phyloP scores from a whole-genome alignment of 1,140 invertebrate species.

The Monomorium pharaonis region DNA sequence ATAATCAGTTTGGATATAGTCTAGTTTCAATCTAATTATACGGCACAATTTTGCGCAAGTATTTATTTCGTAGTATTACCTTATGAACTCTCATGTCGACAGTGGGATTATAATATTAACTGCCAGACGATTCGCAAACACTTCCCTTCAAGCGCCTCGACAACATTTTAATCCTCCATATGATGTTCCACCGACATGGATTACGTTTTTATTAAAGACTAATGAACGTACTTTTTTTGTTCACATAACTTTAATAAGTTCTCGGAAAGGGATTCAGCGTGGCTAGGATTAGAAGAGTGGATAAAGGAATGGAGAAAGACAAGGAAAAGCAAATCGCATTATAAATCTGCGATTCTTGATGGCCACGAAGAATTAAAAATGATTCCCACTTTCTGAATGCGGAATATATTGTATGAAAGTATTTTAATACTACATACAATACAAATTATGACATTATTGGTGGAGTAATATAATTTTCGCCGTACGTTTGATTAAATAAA shows the following conservation, averaged over 20 bases:
- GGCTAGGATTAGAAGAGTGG: conserved; percentile 13
- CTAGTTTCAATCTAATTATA: neutral
- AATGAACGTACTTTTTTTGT: conserved; percentile 50
- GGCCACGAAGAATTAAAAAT: neutral
- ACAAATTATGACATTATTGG: neutral
- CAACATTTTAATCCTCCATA: conserved; percentile 48
- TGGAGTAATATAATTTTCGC: neutral
- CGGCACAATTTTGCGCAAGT: neutral
- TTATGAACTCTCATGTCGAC: neutral
- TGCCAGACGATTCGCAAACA: conserved; percentile 27
- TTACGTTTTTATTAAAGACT: conserved; percentile 53
- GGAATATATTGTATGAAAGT: neutral
- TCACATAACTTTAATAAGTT: conserved; percentile 49
- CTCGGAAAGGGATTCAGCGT: conserved; percentile 26
- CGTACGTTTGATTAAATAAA: too few relatives aligned
- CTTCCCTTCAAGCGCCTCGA: conserved; percentile 22
- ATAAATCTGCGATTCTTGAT: conserved; percentile 25
- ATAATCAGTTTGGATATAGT: conserved; percentile 7
- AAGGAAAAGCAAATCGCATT: conserved; percentile 1
- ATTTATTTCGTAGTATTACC: neutral
- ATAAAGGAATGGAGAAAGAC: neutral
- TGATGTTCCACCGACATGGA: conserved; percentile 40
- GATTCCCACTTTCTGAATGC: neutral
- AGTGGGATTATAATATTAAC: conserved; percentile 34
- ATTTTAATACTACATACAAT: neutral